These are phyloP conservation scores for Penaeus indicus DNA, from an alignment of 1,140 invertebrate genomes.

Conservation along the genomic window DNA sequence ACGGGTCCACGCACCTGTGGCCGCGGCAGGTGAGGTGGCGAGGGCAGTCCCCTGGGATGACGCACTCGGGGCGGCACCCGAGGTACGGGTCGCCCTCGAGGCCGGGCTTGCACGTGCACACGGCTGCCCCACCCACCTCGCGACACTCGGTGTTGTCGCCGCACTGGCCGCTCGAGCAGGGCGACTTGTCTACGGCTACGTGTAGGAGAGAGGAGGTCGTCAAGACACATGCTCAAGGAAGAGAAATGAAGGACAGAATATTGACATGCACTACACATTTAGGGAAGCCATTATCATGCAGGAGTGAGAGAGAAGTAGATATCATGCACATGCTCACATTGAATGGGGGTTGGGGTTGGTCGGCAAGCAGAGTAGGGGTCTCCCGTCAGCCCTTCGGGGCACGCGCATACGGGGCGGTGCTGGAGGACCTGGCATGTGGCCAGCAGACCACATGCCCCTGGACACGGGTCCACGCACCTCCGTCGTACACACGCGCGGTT, in stretches of 20 bases:
- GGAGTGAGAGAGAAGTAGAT: neutral
- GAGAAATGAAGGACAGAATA: slow-evolving; percentile 6
- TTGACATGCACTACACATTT: neutral
- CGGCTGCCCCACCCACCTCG: slow-evolving; percentile 45
- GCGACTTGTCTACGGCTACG: slow-evolving; percentile 35
- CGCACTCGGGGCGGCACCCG: slow-evolving; percentile 53
- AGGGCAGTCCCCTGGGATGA: slow-evolving; percentile 78
- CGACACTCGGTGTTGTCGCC: slow-evolving; percentile 57
- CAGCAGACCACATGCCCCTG: slow-evolving; percentile 67
- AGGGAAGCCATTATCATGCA: neutral
- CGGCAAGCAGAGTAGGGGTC: slow-evolving; percentile 68
- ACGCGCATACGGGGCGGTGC: slow-evolving; percentile 68
- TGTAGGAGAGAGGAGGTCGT: slow-evolving; percentile 11
- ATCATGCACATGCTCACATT: slow-evolving; percentile 28
- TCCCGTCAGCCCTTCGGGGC: slow-evolving; percentile 68
- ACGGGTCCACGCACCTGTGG: slow-evolving; percentile 81
- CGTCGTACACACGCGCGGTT: slow-evolving; percentile 76
- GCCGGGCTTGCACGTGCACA: slow-evolving; percentile 68
- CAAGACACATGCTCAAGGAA: neutral
- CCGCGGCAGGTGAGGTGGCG: slow-evolving; percentile 79
- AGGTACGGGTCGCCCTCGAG: slow-evolving; percentile 68
- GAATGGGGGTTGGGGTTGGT: slow-evolving; percentile 12
- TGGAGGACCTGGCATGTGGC: slow-evolving; percentile 68
- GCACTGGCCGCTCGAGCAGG: slow-evolving; percentile 47
- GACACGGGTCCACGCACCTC: slow-evolving; percentile 76